These are phyloP conservation scores for Manacus vitellinus DNA, from an alignment of 2,113 vertebrate species.

Conservation along the genomic window DNA sequence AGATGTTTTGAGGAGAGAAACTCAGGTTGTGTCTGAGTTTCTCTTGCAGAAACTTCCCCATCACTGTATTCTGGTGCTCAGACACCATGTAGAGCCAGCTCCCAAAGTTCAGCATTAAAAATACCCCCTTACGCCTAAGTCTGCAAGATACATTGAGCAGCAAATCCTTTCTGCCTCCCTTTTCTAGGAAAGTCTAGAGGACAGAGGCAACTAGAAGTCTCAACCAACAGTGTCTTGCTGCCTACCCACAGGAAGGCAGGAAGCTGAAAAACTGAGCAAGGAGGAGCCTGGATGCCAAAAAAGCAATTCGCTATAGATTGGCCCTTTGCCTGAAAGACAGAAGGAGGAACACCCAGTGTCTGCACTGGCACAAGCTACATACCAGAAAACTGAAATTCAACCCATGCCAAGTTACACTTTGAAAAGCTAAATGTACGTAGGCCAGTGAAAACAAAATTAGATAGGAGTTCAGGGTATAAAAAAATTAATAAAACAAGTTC, in stretches of 20 bases:
- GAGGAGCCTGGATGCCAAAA: slow-evolving; percentile 47
- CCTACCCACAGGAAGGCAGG: slow-evolving; percentile 12
- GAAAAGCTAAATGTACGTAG: slow-evolving; percentile 24
- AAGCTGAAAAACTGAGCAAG: slow-evolving; percentile 25
- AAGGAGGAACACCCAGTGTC: slow-evolving; percentile 65
- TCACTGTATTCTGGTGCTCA: neutral
- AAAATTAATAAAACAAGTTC: slow-evolving; percentile 23
- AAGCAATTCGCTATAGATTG: slow-evolving; percentile 36
- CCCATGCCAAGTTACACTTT: slow-evolving; percentile 47
- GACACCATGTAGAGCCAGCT: neutral
- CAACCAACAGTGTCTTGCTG: neutral
- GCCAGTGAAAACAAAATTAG: slow-evolving; percentile 40
- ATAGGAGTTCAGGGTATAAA: neutral
- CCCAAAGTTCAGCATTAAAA: neutral
- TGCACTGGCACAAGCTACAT: slow-evolving; percentile 52
- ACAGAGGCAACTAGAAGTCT: neutral
- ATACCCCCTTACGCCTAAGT: neutral
- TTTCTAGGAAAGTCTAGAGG: neutral
- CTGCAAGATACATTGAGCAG: neutral
- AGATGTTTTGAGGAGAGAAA: neutral
- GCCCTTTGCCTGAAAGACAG: slow-evolving; percentile 61
- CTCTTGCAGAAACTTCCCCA: neutral
- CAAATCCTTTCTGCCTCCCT: neutral
- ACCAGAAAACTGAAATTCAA: slow-evolving; percentile 58
- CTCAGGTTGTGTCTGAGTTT: neutral